Base-by-base conservation (phyloP, 2,113 vertebrate genomes). In the Notothenia rossii region DNA sequence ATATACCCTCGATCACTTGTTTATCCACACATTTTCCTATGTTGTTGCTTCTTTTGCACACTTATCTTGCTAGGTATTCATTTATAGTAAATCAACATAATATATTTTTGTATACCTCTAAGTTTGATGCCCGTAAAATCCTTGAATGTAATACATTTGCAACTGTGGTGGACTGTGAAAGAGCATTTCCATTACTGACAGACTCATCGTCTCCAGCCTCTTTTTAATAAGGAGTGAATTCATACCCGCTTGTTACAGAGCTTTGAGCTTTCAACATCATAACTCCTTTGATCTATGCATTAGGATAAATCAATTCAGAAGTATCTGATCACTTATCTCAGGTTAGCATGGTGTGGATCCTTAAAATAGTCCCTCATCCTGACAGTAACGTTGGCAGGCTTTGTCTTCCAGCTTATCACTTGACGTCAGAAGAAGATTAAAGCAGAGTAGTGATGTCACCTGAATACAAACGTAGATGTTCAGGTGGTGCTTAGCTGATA, bases 11-110 rank as follows among this genome's bases (percentile, higher is more conserved):
- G 10, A 65, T 81, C 46, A 33, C 69, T 81, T 63, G 72, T 61
- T 89, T 68, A 50, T 46, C 71, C 55, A 46, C 59, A 85, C 87
- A 86, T 49, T 84, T 84, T 80, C 33, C 68, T 20, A 12, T 50
- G 48, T 22, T n/a, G 36, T 7, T 25, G 36, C 49, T 50, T 65
- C 6, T 49, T 49, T 69, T 13, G 11, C 45, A 20, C 7, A 20
- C 5, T 17, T 25, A 15, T 45, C 45, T 46, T n/a, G 40, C 40
- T 25, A 43, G 43, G n/a, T 48, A 48, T 85, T 77, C 3, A 73
- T 74, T 48, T 22, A 17, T 29, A 4, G 18, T 36, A 48, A 63
- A 20, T 59, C 56, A 46, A 40, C 6, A 14, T 10, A 59, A 14
- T 46, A 2, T 11, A 49, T 40, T 67, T 76, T n/a, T 43, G 13